Conservation (phyloP, 2,113 vertebrate genomes). For the Gulo gulo region DNA sequence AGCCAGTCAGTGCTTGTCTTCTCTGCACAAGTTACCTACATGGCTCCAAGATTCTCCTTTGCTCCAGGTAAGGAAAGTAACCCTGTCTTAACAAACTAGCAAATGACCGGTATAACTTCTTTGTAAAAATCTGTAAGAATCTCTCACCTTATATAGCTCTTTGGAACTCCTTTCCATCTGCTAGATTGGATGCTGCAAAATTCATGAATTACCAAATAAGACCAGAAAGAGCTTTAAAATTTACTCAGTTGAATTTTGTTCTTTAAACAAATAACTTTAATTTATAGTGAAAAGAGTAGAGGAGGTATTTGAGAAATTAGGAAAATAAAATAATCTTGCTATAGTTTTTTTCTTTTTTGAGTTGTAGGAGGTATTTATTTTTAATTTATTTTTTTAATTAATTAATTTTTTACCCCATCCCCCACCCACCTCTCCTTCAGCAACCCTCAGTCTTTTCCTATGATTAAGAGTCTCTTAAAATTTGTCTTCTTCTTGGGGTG, state of each 20-base stretch:
- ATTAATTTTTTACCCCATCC: too few species aligned
- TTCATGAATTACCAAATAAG: neutral
- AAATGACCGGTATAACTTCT: neutral
- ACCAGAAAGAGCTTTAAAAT: neutral
- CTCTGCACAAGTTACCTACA: neutral
- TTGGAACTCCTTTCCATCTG: neutral
- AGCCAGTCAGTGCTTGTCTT: neutral
- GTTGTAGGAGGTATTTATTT: neutral
- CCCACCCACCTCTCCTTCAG: too few species aligned
- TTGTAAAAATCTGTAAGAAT: neutral
- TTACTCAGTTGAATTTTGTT: neutral
- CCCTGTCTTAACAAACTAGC: neutral
- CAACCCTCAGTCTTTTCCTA: too few species aligned
- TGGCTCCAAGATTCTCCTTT: neutral
- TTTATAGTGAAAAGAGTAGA: neutral
- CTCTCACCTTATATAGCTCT: neutral
- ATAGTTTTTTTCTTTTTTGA: neutral
- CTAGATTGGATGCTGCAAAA: neutral
- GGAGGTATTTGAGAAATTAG: neutral
- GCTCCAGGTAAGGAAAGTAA: neutral
- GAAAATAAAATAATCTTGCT: neutral
- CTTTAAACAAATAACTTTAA: neutral
- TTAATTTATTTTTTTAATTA: neutral
- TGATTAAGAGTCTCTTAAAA: too few species aligned
- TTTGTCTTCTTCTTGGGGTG: too few species aligned